These are phyloP conservation scores for Blastomussa wellsi DNA, from an alignment of 92 coral and sea anemone species.

Conservation along the genomic window DNA sequence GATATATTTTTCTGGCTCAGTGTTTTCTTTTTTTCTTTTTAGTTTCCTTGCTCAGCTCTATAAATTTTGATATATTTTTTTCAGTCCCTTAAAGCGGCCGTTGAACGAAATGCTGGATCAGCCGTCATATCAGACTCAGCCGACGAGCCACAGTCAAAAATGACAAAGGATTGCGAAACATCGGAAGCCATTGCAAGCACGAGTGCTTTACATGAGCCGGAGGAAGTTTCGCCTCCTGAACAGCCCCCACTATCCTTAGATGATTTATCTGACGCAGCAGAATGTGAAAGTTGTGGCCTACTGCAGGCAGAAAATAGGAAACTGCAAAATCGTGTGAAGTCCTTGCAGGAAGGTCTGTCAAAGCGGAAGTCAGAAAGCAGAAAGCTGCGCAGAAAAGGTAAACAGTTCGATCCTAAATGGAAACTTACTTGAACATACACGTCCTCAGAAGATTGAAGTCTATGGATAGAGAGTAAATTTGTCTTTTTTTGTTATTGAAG, in stretches of 20 bases:
- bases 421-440: not conserved
- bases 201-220: too few relatives aligned
- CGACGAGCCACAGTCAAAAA: not conserved
- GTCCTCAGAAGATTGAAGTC: too few relatives aligned
- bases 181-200: conserved; percentile 16
- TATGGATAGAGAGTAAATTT: too few relatives aligned
- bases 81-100: not conserved
- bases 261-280: not conserved
- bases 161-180: conserved; percentile 12
- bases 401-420: not conserved
- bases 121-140: conserved; percentile 14
- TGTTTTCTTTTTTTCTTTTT: not conserved
- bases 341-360: not conserved
- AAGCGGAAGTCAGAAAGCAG: not conserved
- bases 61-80: not conserved
- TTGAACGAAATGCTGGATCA: conserved; percentile 1
- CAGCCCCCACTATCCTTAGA: not conserved
- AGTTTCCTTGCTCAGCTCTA: conserved; percentile 7
- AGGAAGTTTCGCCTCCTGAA: conserved; percentile 1
- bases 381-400: not conserved
- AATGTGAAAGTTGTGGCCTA: conserved; percentile 1
- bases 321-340: not conserved
- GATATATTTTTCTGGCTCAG: too few relatives aligned
- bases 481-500: too few relatives aligned
- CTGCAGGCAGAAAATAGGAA: not conserved